These are phyloP conservation scores for Pyrocoelia pectoralis DNA, from an alignment of 2,888 invertebrate genomes.

Conservation along the genomic window DNA sequence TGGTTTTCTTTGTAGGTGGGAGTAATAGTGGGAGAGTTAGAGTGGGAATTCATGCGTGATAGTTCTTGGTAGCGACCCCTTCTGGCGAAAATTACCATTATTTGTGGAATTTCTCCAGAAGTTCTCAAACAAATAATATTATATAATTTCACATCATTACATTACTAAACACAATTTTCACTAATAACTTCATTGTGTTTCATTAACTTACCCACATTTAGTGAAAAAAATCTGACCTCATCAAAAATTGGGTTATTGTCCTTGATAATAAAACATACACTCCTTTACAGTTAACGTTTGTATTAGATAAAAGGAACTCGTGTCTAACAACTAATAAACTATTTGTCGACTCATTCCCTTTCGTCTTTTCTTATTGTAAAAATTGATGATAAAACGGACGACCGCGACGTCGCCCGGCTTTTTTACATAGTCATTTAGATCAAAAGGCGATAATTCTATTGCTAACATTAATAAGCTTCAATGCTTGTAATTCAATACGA, in stretches of 20 bases:
- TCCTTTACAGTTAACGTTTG: constrained; percentile 6
- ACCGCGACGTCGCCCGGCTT: too few species aligned
- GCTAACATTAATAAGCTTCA: constrained; percentile 6
- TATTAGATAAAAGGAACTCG: constrained; percentile 4
- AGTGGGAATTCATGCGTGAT: too few species aligned
- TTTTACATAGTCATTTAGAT: too few species aligned
- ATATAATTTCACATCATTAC: background rate
- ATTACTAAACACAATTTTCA: background rate
- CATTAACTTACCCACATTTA: constrained; percentile 8
- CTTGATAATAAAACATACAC: background rate
- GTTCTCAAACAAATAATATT: too few species aligned
- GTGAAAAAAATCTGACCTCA: background rate
- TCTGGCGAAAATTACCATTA: too few species aligned
- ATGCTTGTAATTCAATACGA: background rate
- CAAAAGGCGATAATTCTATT: background rate
- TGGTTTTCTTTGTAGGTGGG: too few species aligned
- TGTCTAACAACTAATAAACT: constrained; percentile 8
- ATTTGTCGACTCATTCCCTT: constrained; percentile 1
- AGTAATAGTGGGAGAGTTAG: too few species aligned
- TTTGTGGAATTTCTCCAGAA: too few species aligned
- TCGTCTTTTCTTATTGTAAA: background rate
- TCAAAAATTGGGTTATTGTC: constrained; percentile 9
- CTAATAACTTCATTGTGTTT: constrained; percentile 2
- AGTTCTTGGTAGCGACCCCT: too few species aligned
- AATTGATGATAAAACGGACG: too few species aligned